Base-by-base conservation (phyloP, 2,797 vertebrate species). In the Eurystomus glaucurus region DNA sequence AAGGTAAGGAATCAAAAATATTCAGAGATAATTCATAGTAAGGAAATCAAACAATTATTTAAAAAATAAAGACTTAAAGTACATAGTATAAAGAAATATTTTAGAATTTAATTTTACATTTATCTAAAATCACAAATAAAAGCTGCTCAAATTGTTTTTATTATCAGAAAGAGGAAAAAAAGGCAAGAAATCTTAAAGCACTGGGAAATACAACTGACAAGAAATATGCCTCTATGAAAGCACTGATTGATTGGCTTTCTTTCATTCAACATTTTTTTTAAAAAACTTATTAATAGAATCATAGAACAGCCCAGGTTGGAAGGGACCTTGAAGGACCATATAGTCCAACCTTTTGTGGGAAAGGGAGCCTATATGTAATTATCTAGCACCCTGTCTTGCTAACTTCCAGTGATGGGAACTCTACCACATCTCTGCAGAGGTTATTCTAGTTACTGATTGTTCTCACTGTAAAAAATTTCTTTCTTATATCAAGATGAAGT, bases 221-320 rank as follows among this genome's bases (percentile, higher is more conserved):
- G 1, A 76, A 81, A 20, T 45, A 52, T 18, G 2, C 5, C 10
- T 41, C 13, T 22, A 14, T 57, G 14, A 25, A 4, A 81, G 0
- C 4, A 54, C 5, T 46, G 50, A 35, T 35, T 35, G 35, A 35
- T 35, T 26, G 39, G 2, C 3, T 66, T 76, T 68, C 7, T 68
- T 3, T 68, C 1, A 5, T 21, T 61, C 12, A 7, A 26, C 1
- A 0, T 8, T 35, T 35, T 60, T 33, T 17, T 20, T 26, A 7
- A 37, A 55, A 64, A 64, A 22, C 0, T 4, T 57, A 52, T 37
- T 11, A 22, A 74, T 26, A 55, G 14, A 65, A 25, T 39, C 26
- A 48, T 22, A 64, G 39, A 43, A 64, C 28, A 64, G 3, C 12
- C 35, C 11, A 37, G 4, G 3, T 75, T 79, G 12, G 8, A 66